Base-by-base conservation (phyloP, 1,140 invertebrate genomes). In the Drosophila sp. region DNA sequence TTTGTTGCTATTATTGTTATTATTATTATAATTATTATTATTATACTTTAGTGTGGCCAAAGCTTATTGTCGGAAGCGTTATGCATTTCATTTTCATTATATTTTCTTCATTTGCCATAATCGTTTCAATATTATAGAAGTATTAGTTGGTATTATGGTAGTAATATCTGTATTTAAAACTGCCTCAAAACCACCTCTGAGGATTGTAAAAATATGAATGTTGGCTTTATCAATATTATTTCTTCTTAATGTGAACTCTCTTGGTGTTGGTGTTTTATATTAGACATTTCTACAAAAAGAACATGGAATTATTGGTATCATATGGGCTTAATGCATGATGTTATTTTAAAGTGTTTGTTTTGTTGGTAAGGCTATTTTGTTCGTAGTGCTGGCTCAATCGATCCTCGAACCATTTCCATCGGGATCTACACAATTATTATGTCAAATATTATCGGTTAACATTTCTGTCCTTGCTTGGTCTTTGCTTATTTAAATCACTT, bases 51-150 rank as follows among this genome's bases (percentile, higher is more conserved):
- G 76, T 89, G 79, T 87, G 83, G 83, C 83, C 83, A 89, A 87
- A 87, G 83, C 83, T 87, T 87, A 87, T 87, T 87, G 83, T 87
- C 83, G 79, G 83, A 87, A 87, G 83, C 83, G 83, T 89, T 87
- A 77, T 87, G 83, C 79, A 87, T 82, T 82, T 72, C 32, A 59
- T 79, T 76, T 83, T 77, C 58, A 63, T 53, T 75, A 36, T 9
- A 25, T 45, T 57, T 72, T 43, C 63, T 59, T 34, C 61, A 40
- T 48, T 65, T 63, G 53, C 41, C 34, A 56, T 46, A 48, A 21
- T 21, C 21, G 21, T 21, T 67, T 59, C 8, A 21, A 40, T 72
- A 27, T 62, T 61, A 64, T 57, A 73, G 65, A 46, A 75, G 46
- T 70, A 63, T 16, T 46, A 45, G 32, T 57, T 57, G 32, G 38